Evolutionary conservation across 2,888 invertebrate species (phyloP), one percentile per base, ranked within the genome.

Genomic region (Drosophila phalerata): DNA sequence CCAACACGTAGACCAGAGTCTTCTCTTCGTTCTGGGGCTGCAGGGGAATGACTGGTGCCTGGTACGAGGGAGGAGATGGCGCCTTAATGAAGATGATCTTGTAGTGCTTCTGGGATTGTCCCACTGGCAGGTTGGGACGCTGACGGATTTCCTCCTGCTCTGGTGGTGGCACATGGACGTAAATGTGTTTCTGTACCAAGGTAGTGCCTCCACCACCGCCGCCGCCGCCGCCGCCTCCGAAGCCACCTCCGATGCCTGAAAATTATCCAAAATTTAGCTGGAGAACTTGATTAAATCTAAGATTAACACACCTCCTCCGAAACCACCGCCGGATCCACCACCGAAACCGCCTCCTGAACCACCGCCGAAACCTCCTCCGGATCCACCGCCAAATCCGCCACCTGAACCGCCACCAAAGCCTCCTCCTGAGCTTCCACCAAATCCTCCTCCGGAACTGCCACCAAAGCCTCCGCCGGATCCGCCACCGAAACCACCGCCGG

Each of bases 31-130:
- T 96, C 91, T 97, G 97, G 69, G 95, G 95, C 91, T 96, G 95
- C 34, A 96, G 92, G 32, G 97, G 97, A 79, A 97, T 96, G 75
- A 96, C 94, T 76, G 97, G 97, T 0, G 95, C 96, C 75, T 96
- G 95, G 69, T 97, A 97, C 70, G 96, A 95, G 71, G 97, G 97
- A 71, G 96, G 95, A 84, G 97, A 95, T 88, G 97, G 97, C 62
- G 97, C 97, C 94, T 97, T 97, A 93, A 97, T 97, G 95, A 97
- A 97, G 93, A 97, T 97, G 92, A 97, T 97, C 92, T 97, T 97
- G 95, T 97, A 97, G 93, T 97, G 97, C 90, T 97, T 97, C 93
- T 97, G 97, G 49, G 97, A 94, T 77, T 96, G 95, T 52, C 95
- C 95, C 0, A 95, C 93, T 17, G 94, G 94, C 81, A 96, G 95